phyloP scores from a whole-genome alignment of 2,113 vertebrate genomes.

The Dissostichus mawsoni region DNA sequence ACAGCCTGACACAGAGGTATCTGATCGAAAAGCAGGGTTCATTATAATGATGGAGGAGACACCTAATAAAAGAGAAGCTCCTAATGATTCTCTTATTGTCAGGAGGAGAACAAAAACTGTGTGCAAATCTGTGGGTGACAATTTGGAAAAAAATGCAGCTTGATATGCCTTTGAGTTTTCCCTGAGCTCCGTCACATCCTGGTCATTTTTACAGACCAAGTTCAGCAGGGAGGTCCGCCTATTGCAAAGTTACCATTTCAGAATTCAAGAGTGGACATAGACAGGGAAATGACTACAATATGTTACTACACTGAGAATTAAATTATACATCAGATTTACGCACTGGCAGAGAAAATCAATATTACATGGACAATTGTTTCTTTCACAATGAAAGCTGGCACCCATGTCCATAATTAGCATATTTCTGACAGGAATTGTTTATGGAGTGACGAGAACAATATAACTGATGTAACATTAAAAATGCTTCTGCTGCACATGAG shows the following conservation, averaged over 20 bases:
- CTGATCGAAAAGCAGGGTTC: background rate
- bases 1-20: constrained; percentile 19
- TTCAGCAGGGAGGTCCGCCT: background rate
- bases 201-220: constrained; percentile 1
- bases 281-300: background rate
- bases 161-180: background rate
- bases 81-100: constrained; percentile 10
- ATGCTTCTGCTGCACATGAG: background rate
- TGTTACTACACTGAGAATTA: background rate
- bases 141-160: background rate
- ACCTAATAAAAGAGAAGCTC: constrained; percentile 6
- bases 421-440: constrained; percentile 31
- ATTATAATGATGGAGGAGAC: constrained; percentile 23
- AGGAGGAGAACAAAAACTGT: background rate
- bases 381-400: constrained; percentile 6
- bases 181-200: constrained; percentile 9
- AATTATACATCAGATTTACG: background rate
- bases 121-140: background rate
- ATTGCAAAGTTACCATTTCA: background rate
- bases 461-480: background rate
- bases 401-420: constrained; percentile 12
- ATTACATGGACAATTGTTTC: background rate
- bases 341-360: background rate
- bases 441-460: background rate
- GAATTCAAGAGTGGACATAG: background rate